phyloP scores from a whole-genome alignment of 2,888 invertebrate species.

The Chrysodeixis includens region DNA sequence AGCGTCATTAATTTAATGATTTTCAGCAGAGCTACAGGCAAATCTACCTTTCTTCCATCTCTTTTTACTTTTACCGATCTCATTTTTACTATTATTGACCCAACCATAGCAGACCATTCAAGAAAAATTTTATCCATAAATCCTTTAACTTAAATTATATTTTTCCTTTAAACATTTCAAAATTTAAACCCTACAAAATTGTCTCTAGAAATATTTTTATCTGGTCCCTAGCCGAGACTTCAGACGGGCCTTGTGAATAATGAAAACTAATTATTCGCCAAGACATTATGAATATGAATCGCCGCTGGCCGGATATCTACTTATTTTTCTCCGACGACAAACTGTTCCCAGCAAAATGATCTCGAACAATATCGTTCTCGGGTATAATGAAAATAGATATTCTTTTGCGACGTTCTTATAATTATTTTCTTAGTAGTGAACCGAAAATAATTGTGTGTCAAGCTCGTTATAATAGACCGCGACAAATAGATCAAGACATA shows the following conservation, averaged over 20 bases:
- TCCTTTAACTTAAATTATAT: neutral
- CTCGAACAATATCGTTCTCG: conserved; percentile 64
- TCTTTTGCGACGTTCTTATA: conserved; percentile 43
- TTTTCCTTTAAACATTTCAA: conserved; percentile 1
- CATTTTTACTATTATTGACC: neutral
- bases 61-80: too few species aligned
- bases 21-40: too few species aligned
- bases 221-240: conserved; percentile 20
- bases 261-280: conserved; percentile 75
- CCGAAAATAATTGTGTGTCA: conserved; percentile 30
- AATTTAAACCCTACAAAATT: conserved; percentile 25
- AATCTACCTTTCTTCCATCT: too few species aligned
- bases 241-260: conserved; percentile 61
- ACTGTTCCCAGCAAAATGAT: conserved; percentile 59
- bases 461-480: conserved; percentile 16
- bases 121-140: neutral
- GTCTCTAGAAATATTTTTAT: conserved; percentile 34
- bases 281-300: conserved; percentile 76
- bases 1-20: too few species aligned
- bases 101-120: neutral
- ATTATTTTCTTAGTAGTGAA: conserved; percentile 48
- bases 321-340: conserved; percentile 69
- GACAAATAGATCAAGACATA: conserved; percentile 12
- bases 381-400: conserved; percentile 69
- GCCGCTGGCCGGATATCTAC: conserved; percentile 59